Base-by-base conservation (phyloP, 2,797 vertebrate genomes). In the Sitta carolinensis region DNA sequence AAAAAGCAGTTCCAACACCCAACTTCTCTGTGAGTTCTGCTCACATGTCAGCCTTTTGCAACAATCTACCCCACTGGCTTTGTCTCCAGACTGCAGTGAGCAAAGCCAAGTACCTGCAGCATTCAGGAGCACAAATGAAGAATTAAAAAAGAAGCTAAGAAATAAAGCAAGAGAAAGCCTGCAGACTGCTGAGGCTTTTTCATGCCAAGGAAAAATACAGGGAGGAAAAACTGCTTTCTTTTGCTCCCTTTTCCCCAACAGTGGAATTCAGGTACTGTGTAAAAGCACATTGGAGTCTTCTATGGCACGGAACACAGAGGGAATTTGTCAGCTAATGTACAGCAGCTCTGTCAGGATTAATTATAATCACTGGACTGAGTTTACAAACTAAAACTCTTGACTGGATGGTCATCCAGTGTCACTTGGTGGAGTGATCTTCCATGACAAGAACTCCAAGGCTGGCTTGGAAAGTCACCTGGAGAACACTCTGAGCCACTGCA, bases 261-360 rank as follows among this genome's bases (percentile, higher is more conserved):
- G 51, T 2, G 0, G n/a, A 74, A 63, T 93, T 83, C 66, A 87
- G 72, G 32, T 68, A 57, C 59, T 74, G 0, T 25, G 43, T 63
- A 80, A 90, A 90, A 87, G 83, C 50, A 80, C 59, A 50, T 0
- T 45, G 57, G 38, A 30, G 38, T 34, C 15, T 67, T 79, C 43
- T 25, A 64, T 4, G 90, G 88, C 61, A 77, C 4, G 81, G 70
- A 79, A 84, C 70, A 79, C 62, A 86, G 81, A 54, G 52, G 69
- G 59, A 79, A 94, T 84, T 86, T 80, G 61, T 47, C 75, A 93
- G 80, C 61, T 80, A 94, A 88, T 20, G 84, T 58, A 74, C 0
- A 3, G 78, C n/a, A 92, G 70, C 58, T 91, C 67, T 66, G 67
- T 82, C 87, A 84, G 66, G 57, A 86, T 84, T 86, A 94, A 89